Base-by-base conservation (phyloP, 2,113 vertebrate genomes). In the Pangasianodon hypophthalmus region DNA sequence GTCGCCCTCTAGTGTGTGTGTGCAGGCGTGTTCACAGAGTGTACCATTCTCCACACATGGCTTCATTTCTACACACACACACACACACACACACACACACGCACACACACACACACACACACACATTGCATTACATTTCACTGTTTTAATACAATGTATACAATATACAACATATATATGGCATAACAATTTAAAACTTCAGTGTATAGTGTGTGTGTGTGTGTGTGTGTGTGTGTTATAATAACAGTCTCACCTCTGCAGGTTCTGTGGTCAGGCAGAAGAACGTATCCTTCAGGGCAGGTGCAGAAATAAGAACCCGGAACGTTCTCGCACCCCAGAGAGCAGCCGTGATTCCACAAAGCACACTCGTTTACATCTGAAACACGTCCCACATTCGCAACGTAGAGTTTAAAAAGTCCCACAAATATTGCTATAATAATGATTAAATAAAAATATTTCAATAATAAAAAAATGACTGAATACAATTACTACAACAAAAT, bases 261-360 rank as follows among this genome's bases (percentile, higher is more conserved):
- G 0, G 96, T 97, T 94, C 97, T 99, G 92, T 96, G 96, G 60
- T 99, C 98, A 0, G 97, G 94, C 75, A 98, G 95, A 88, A 99
- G 95, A 88, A 96, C 92, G 26, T 97, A 99, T 54, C 97, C 97
- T 86, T 91, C 89, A 0, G 98, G 98, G 77, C 98, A 99, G n/a
- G 97, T 98, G 89, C 98, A 99, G 88, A 97, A 97, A 92, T 99
- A 99, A 46, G 98, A 98, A 1, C 98, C 98, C 1, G 97, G 98
- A 62, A 94, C 93, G 89, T 99, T 99, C 93, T 98, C 96, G 93
- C 98, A 99, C 7, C 98, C 98, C 29, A 99, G 96, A 90, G 98
- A 97, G 93, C 98, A 99, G 90, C 98, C 97, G 0, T 99, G 98
- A 84, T 96, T 98, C 97, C 97, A 97, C 44, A 97, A 94, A 83